Evolutionary conservation across 2,113 vertebrate species (phyloP).

Genomic region (Brienomyrus longianalis): DNA sequence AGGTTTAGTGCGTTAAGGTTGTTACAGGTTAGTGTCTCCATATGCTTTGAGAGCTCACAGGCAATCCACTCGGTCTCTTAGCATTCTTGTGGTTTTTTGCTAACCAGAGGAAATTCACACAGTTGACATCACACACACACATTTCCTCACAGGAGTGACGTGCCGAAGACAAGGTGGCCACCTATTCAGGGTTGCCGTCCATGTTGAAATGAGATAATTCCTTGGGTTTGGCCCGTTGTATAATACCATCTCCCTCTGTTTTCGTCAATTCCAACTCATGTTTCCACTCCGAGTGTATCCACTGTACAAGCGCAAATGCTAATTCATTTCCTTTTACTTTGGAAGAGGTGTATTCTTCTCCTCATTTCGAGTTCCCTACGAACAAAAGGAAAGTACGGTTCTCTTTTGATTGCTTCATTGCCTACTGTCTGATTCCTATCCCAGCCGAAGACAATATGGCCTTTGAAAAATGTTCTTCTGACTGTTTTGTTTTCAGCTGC

Average conservation of each 20-base stretch:
- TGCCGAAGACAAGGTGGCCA: not conserved
- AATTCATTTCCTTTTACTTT: not conserved
- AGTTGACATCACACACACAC: not conserved
- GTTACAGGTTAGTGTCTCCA: not conserved
- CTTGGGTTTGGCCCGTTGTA: not conserved
- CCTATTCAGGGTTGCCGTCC: not conserved
- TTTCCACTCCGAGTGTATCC: not conserved
- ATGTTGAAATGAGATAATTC: not conserved
- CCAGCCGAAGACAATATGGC: not conserved
- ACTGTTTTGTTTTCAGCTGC: conserved; percentile 4
- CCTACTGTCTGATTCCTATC: not conserved
- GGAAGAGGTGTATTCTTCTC: not conserved
- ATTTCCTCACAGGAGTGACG: not conserved
- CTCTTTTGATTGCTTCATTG: not conserved
- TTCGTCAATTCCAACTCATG: not conserved
- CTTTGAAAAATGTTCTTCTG: not conserved
- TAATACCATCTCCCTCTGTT: not conserved
- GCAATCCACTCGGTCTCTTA: not conserved
- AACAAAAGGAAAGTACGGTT: not conserved
- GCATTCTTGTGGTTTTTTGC: not conserved
- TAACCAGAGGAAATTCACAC: not conserved
- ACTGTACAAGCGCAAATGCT: not conserved
- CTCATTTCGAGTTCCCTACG: not conserved
- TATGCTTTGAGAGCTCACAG: not conserved
- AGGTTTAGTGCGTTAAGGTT: not conserved